Evolutionary conservation across 2,113 vertebrate genomes (phyloP).

Genomic region (Agelaius phoeniceus): DNA sequence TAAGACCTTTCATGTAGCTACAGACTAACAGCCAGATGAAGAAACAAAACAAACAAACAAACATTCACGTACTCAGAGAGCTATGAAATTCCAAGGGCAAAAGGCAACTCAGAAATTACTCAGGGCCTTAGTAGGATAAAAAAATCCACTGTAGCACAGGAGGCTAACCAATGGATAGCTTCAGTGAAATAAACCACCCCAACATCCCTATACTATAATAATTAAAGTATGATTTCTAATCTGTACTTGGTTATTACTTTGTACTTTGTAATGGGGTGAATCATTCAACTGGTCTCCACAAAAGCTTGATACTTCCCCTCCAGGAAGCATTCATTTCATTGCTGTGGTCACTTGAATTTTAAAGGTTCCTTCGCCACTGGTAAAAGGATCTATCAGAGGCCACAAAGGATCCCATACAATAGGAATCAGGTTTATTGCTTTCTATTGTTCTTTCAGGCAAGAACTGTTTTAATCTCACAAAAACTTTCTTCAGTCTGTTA

Average conservation of each 20-base stretch:
- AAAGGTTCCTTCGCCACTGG: neutral
- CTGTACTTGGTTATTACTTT: accelerated
- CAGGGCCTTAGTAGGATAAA: neutral
- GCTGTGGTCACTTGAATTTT: neutral
- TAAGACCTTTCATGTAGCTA: neutral
- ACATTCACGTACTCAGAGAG: neutral
- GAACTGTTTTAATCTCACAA: neutral
- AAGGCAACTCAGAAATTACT: neutral
- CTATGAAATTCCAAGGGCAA: neutral
- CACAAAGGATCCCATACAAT: neutral
- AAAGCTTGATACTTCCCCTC: neutral
- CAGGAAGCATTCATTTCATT: neutral
- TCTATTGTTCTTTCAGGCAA: constrained; percentile 25
- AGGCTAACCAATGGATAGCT: neutral
- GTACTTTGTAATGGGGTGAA: neutral
- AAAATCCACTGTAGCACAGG: neutral
- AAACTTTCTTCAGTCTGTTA: neutral
- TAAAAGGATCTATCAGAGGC: neutral
- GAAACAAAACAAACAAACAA: neutral
- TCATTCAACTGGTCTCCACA: neutral
- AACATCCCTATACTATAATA: neutral
- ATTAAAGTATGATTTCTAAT: neutral
- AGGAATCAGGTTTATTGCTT: constrained; percentile 25
- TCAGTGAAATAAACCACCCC: neutral
- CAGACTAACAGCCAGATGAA: neutral